Conservation (phyloP, 2,113 vertebrate genomes). For the Aphyosemion australe region DNA sequence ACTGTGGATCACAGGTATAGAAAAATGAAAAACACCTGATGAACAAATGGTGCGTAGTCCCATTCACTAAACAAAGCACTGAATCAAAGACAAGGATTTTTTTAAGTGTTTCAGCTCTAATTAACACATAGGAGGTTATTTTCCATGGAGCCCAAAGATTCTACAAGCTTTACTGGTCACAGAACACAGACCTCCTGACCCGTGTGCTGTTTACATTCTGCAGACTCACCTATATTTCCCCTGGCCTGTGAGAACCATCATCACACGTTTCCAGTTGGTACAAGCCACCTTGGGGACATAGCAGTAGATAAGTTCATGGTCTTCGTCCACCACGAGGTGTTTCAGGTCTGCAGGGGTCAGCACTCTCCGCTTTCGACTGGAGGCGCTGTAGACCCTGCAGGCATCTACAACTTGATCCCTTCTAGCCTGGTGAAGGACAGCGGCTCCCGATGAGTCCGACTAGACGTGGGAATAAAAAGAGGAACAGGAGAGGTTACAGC, state of each 20-base stretch:
- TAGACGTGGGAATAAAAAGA: conserved; percentile 28
- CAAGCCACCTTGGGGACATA: conserved; percentile 99
- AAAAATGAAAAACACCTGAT: background rate
- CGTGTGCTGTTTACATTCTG: no score
- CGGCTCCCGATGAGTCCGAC: conserved; percentile 84
- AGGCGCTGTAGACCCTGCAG: conserved; percentile 84
- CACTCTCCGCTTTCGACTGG: conserved; percentile 89
- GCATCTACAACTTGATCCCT: conserved; percentile 91
- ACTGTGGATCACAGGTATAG: conserved; percentile 44
- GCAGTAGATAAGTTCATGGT: conserved; percentile 97
- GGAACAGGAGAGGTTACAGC: background rate
- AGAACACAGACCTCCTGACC: no score
- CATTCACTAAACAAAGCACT: no score
- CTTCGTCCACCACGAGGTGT: conserved; percentile 96
- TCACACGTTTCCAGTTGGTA: conserved; percentile 98
- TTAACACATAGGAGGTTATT: no score
- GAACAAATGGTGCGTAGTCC: background rate
- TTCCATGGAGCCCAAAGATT: no score
- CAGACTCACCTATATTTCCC: conserved; percentile 88
- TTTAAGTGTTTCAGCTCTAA: no score
- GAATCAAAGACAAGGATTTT: no score
- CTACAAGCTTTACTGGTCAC: no score
- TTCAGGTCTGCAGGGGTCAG: conserved; percentile 93
- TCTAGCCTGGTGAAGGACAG: conserved; percentile 89
- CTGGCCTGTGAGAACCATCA: conserved; percentile 96